Percentiles rank a stretch among this genome's conserved stretches.
Conservation (phyloP, 2,113 vertebrate species). For the Paramisgurnus dabryanus region DNA sequence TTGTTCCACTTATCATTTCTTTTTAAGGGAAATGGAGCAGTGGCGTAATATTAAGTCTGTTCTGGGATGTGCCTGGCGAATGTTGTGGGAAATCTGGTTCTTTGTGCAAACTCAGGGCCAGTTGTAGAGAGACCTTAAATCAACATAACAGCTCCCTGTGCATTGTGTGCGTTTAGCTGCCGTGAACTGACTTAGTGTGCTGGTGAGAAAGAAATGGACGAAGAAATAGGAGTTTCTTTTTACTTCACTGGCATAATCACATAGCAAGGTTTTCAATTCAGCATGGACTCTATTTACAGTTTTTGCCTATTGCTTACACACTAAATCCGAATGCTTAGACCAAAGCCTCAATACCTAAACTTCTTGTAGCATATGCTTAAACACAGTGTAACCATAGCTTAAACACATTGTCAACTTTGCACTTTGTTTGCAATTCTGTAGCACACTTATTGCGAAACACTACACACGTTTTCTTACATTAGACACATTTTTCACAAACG, state of each 20-base stretch:
- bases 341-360: too few species aligned
- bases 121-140: constrained; percentile 42
- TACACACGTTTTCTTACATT: too few species aligned
- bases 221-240: constrained; percentile 44
- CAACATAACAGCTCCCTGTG: constrained; percentile 23
- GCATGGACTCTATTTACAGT: constrained; percentile 73
- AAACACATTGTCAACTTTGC: too few species aligned
- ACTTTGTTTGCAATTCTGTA: too few species aligned
- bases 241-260: constrained; percentile 62
- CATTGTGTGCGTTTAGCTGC: constrained; percentile 29
- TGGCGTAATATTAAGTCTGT: not conserved
- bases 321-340: too few species aligned
- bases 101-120: constrained; percentile 32
- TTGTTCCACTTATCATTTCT: constrained; percentile 6
- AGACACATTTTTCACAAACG: too few species aligned
- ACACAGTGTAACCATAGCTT: too few species aligned
- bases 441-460: too few species aligned
- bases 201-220: constrained; percentile 55
- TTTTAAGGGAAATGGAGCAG: not conserved
- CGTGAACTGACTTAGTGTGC: not conserved
- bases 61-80: not conserved
- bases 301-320: too few species aligned
- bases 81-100: constrained; percentile 5
- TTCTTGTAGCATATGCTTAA: too few species aligned
- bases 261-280: constrained; percentile 61